Conservation (phyloP, 2,113 vertebrate species). For the Laticauda colubrina region DNA sequence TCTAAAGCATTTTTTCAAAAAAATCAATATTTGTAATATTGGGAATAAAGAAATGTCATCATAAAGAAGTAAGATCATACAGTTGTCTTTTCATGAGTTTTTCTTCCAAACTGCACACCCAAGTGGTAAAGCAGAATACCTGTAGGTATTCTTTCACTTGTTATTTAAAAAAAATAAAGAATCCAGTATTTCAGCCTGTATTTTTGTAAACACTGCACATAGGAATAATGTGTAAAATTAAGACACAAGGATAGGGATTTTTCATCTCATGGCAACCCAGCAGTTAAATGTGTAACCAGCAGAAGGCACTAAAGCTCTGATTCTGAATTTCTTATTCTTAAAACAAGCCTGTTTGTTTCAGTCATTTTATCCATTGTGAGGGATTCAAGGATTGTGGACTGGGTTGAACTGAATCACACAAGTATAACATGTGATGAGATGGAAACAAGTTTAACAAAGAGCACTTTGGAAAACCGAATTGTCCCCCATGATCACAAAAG, state of each 20-base stretch:
- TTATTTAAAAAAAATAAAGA: not conserved
- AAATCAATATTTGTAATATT: constrained; percentile 35
- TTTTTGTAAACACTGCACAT: not conserved
- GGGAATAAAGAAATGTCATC: constrained; percentile 11
- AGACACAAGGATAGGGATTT: not conserved
- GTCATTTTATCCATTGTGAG: not conserved
- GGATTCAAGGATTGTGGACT: not conserved
- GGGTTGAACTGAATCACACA: constrained; percentile 5
- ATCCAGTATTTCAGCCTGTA: not conserved
- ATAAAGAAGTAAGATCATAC: not conserved
- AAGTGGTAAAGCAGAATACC: not conserved
- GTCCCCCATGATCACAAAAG: not conserved
- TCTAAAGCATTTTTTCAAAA: not conserved
- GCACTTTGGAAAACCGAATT: constrained; percentile 20
- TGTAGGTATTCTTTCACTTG: not conserved
- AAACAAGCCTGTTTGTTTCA: not conserved
- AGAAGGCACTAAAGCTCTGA: constrained; percentile 65
- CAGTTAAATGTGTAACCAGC: not conserved
- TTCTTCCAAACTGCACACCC: not conserved
- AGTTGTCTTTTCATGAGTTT: not conserved
- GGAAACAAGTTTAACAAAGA: not conserved
- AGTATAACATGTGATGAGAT: constrained; percentile 18
- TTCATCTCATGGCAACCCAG: not conserved
- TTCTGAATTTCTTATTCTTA: constrained; percentile 13
- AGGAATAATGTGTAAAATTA: not conserved